These are phyloP conservation scores for Ladona fulva DNA, from an alignment of 1,140 invertebrate species.

Conservation along the genomic window DNA sequence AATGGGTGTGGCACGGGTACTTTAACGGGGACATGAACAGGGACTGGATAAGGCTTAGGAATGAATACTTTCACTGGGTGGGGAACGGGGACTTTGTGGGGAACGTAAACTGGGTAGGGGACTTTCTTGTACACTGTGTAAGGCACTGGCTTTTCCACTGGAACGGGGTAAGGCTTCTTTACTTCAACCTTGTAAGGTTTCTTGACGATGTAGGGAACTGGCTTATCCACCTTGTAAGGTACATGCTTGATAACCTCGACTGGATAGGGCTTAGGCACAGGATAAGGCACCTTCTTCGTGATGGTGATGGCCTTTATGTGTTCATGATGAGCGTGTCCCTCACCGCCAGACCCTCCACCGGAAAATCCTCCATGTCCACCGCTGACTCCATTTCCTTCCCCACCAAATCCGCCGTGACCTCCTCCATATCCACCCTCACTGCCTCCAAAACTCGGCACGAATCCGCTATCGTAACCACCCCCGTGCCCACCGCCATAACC, in stretches of 20 bases:
- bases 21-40: conserved; percentile 22
- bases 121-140: not conserved
- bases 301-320: conserved; percentile 39
- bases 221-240: conserved; percentile 24
- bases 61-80: conserved; percentile 25
- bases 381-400: not conserved
- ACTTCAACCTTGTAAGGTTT: conserved; percentile 21
- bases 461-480: not conserved
- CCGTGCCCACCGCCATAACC: not conserved
- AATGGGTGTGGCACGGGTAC: conserved; percentile 25
- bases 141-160: conserved; percentile 20
- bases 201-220: conserved; percentile 24
- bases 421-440: not conserved
- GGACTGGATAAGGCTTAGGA: conserved; percentile 24
- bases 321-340: conserved; percentile 27
- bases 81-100: conserved; percentile 26
- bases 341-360: conserved; percentile 22
- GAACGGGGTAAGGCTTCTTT: conserved; percentile 21
- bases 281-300: conserved; percentile 37
- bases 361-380: not conserved
- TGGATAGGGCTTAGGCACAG: conserved; percentile 38
- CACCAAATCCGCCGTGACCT: not conserved
- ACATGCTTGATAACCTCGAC: conserved; percentile 37
- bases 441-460: not conserved
- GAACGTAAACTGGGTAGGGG: conserved; percentile 27